phyloP scores from a whole-genome alignment of 1,140 invertebrate genomes.

The Hyphantria cunea region DNA sequence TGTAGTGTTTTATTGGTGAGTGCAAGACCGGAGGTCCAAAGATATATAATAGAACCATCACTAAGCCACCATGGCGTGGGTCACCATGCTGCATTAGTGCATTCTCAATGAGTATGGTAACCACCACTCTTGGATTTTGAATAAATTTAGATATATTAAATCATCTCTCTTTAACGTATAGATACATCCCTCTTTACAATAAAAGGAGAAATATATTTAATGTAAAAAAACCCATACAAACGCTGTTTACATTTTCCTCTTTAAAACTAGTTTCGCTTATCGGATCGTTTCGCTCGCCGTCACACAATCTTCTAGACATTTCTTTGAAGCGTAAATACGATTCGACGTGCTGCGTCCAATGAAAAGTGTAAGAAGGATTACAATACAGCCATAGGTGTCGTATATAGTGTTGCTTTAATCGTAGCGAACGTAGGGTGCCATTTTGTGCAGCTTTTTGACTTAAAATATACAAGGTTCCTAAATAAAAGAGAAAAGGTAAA shows the following conservation, averaged over 20 bases:
- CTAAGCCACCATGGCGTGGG: too few species aligned
- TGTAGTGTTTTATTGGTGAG: too few species aligned
- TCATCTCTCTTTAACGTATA: too few species aligned
- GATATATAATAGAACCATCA: too few species aligned
- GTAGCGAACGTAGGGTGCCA: background rate
- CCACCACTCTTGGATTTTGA: too few species aligned
- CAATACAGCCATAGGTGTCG: background rate
- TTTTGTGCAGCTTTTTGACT: background rate
- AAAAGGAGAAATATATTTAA: background rate
- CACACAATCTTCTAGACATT: conserved; percentile 42
- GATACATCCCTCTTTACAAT: too few species aligned
- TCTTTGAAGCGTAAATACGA: conserved; percentile 56
- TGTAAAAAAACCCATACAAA: background rate
- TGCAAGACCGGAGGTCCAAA: too few species aligned
- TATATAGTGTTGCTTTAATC: background rate
- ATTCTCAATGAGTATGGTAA: too few species aligned
- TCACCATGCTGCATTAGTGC: too few species aligned
- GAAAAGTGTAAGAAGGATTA: conserved; percentile 56
- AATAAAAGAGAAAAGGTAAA: background rate
- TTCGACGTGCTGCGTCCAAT: conserved; percentile 52
- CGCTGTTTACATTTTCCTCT: background rate
- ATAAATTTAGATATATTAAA: too few species aligned
- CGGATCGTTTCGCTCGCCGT: conserved; percentile 39
- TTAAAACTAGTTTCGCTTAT: conserved; percentile 33
- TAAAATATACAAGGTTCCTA: background rate